Base-by-base conservation (phyloP, 2,888 invertebrate species). In the Phrixothrix hirtus region DNA sequence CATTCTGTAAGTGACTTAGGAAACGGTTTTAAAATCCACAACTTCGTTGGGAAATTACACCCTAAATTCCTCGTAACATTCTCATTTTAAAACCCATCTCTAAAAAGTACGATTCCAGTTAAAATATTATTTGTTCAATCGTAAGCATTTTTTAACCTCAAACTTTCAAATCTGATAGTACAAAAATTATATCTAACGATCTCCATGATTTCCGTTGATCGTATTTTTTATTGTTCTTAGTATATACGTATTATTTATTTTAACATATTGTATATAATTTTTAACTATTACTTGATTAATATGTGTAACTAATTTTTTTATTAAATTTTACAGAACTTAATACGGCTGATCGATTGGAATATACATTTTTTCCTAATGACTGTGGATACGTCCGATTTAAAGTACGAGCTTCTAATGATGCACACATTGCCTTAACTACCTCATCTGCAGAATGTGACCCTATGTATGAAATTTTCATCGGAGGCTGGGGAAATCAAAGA, bases 401-500 rank as follows among this genome's bases (percentile, higher is more conserved):
- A 66, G 85, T 94, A 2, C 84, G 87, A 57, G 83, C 93, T 0
- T 68, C 84, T 0, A 86, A 93, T 68, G 93, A 95, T 77, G 94
- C 92, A 7, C 94, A 94, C 72, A 68, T 95, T 63, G 90, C 90
- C 0, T 83, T 95, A 7, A 86, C 89, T 7, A 78, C 84, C 49
- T 83, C 83, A 0, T 85, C 90, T 1, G 77, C 80, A 31, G 89
- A 88, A 61, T 76, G 82, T 5, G 84, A 86, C 38, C 92, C 91
- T 13, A 89, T 93, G 80, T 86, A 87, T 71, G 94, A 95, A 82
- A 72, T 94, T 42, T 90, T 93, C 77, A 81, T 95, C 65, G 94
- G 94, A 16, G 93, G 93, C 15, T 95, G 93, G 94, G 83, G 83
- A 14, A 93, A 94, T 75, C 78, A 82, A 57, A 91, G 90, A 77